Percentiles rank a stretch among this genome's conserved stretches.
Conservation (phyloP, 2,113 vertebrate genomes). For the Ellobius talpinus region DNA sequence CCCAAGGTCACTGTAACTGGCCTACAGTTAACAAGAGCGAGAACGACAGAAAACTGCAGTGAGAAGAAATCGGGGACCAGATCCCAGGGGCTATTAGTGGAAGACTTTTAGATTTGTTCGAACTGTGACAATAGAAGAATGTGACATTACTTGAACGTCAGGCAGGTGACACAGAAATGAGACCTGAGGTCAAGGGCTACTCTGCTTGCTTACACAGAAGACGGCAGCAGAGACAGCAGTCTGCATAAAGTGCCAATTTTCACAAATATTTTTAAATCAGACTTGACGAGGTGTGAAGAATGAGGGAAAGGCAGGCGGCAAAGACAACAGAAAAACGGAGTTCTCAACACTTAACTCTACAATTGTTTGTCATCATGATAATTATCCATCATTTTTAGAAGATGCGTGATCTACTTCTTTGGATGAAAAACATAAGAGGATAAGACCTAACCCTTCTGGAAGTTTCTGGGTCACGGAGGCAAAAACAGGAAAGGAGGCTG, state of each 20-base stretch:
- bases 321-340: background rate
- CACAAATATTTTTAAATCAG: conserved; percentile 23
- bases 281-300: conserved; percentile 16
- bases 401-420: background rate
- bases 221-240: background rate
- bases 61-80: background rate
- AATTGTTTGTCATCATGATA: background rate
- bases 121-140: background rate
- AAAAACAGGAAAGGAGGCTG: background rate
- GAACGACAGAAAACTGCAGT: background rate
- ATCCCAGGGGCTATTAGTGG: background rate
- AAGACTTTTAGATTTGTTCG: background rate
- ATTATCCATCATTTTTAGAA: background rate
- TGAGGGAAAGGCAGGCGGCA: background rate
- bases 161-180: background rate
- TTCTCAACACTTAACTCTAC: conserved; percentile 31
- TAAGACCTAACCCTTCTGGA: background rate
- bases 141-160: background rate
- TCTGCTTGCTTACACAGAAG: background rate
- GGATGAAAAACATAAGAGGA: background rate
- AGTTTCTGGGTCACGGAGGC: background rate
- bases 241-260: background rate
- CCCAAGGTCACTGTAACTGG: background rate
- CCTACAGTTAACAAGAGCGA: background rate
- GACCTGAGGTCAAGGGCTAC: background rate